Evolutionary conservation across 2,113 vertebrate genomes (phyloP), one percentile per base, ranked within the genome.

Genomic region (Ochotona curzoniae): DNA sequence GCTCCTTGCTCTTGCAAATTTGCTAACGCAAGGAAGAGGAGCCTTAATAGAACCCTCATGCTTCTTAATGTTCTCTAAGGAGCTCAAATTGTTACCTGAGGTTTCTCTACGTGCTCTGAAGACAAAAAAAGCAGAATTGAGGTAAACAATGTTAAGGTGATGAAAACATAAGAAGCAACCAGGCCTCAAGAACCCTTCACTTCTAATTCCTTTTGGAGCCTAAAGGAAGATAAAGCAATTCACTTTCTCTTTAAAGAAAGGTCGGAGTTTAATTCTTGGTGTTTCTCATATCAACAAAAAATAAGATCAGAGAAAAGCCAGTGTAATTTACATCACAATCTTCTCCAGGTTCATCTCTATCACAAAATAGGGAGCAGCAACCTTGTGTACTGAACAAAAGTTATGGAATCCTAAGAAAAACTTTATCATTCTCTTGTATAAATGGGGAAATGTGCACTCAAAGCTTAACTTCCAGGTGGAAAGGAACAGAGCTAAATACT

Each of bases 231-330:
- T 54, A 54, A 95, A 81, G 74, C 44, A 54, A n/a, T 64, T 81
- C 4, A 67, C 83, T 79, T 67, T 69, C 79, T 94, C 70, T 80
- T 87, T 44, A 44, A 63, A 83, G 60, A 75, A 85, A 89, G 38
- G 60, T 81, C 15, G 70, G 51, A 76, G 25, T 83, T 94, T 57
- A 86, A 93, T 60, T 93, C 71, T 54, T 82, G 64, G 12, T 9
- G 51, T 78, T 84, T 69, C 47, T 38, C 82, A 61, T 0, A 60
- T 9, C 70, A 92, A 32, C 7, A 66, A 38, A 92, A 92, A 89
- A 35, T 21, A 69, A 78, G 6, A 90, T 21, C 47, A 83, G 78
- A 93, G 67, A 75, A 84, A 87, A 86, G 8, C 1, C 26, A 73
- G 15, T n/a, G 26, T 49, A 73, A 64, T 49, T 76, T 57, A 75